Conservation (phyloP, 2,797 vertebrate species). For the Carcharodon carcharias region DNA sequence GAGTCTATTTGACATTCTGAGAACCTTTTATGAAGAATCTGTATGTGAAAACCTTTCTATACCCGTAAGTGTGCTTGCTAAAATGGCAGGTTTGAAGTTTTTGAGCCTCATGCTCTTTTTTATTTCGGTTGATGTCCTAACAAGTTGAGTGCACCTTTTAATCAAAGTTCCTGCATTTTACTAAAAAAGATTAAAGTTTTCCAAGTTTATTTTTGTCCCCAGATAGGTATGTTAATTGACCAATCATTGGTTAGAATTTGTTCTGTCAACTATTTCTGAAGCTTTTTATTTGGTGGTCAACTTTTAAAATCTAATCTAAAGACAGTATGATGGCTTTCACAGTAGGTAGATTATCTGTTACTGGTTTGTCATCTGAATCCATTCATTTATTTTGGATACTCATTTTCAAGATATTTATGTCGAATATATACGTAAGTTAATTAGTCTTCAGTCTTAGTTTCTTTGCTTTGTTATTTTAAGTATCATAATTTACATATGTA, state of each 20-base stretch:
- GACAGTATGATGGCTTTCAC: not conserved
- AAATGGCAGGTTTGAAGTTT: not conserved
- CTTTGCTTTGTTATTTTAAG: constrained; percentile 65
- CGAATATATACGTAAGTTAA: constrained; percentile 50
- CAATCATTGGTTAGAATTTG: not conserved
- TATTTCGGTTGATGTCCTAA: not conserved
- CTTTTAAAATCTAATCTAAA: not conserved
- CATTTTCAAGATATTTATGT: constrained; percentile 53
- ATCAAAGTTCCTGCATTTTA: not conserved
- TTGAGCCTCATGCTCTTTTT: not conserved
- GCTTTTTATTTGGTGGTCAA: not conserved
- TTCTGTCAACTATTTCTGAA: not conserved
- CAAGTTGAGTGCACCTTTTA: not conserved
- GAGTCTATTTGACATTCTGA: constrained; percentile 30
- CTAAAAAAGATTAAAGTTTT: not conserved
- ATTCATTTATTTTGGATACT: constrained; percentile 57
- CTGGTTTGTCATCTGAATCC: constrained; percentile 95
- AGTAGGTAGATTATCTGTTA: constrained; percentile 53
- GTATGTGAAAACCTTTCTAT: not conserved
- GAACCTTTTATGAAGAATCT: constrained; percentile 32
- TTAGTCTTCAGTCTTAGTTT: constrained; percentile 85
- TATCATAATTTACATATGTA: constrained; percentile 73
- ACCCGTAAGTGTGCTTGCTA: not conserved
- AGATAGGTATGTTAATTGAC: not conserved
- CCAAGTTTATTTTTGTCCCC: not conserved